Conservation (phyloP, 1,140 invertebrate species). For the Macrobrachium nipponense region DNA sequence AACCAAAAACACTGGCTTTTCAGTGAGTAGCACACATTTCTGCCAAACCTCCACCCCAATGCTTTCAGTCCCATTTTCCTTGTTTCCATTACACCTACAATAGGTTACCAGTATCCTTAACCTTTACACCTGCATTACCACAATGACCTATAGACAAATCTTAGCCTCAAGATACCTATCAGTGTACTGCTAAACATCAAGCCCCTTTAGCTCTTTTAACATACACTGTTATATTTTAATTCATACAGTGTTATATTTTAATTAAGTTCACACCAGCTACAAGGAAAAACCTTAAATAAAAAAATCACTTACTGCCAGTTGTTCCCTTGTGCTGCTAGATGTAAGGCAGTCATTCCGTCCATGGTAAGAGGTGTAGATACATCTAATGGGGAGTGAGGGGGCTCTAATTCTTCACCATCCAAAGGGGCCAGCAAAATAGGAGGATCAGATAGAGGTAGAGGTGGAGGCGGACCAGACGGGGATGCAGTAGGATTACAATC, state of each 20-base stretch:
- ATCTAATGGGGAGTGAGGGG: slow-evolving; percentile 57
- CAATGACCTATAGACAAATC: too few relatives aligned
- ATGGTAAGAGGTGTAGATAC: slow-evolving; percentile 58
- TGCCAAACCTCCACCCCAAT: too few relatives aligned
- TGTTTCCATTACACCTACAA: too few relatives aligned
- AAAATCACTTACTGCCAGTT: slow-evolving; percentile 58
- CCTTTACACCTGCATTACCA: too few relatives aligned
- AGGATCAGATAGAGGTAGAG: slow-evolving; percentile 39
- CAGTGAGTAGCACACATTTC: too few relatives aligned
- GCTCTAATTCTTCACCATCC: slow-evolving; percentile 52
- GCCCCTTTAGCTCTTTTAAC: too few relatives aligned
- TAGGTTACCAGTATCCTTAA: too few relatives aligned
- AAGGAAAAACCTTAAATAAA: background rate
- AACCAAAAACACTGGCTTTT: too few relatives aligned
- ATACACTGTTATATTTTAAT: background rate
- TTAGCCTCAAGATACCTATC: too few relatives aligned
- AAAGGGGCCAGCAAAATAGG: slow-evolving; percentile 33
- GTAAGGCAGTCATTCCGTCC: slow-evolving; percentile 60
- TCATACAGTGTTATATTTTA: too few relatives aligned
- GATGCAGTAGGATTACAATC: slow-evolving; percentile 7
- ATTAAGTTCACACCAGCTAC: background rate
- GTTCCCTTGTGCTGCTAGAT: slow-evolving; percentile 59
- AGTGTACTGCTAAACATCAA: too few relatives aligned
- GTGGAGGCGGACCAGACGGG: slow-evolving; percentile 44
- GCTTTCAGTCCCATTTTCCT: too few relatives aligned